phyloP scores from a whole-genome alignment of 2,797 vertebrate species.

The Argyrosomus regius region DNA sequence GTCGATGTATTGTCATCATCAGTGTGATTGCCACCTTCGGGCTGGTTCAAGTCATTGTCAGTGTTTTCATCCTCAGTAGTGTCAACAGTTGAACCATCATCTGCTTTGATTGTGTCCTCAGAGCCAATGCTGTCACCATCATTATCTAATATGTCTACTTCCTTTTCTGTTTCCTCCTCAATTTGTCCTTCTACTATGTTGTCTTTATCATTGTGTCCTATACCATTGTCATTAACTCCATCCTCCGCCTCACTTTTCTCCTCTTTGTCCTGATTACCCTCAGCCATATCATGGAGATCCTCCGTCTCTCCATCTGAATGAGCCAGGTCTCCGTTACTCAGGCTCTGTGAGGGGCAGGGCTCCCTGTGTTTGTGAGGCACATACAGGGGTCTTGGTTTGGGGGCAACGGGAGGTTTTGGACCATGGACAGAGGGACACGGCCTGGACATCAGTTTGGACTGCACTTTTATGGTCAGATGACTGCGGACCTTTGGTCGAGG shows the following conservation, averaged over 20 bases:
- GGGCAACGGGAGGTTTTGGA: slow-evolving; percentile 93
- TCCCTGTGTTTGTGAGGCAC: slow-evolving; percentile 77
- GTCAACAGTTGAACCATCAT: slow-evolving; percentile 58
- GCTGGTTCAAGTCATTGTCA: slow-evolving; percentile 69
- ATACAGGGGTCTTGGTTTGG: slow-evolving; percentile 89
- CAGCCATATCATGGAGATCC: slow-evolving; percentile 62
- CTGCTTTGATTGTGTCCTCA: slow-evolving; percentile 74
- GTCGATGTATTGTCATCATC: slow-evolving; percentile 59
- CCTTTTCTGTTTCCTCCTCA: slow-evolving; percentile 40
- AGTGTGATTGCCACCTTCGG: slow-evolving; percentile 50
- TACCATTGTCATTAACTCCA: slow-evolving; percentile 11
- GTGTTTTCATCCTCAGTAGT: slow-evolving; percentile 76
- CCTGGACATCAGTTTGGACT: slow-evolving; percentile 89
- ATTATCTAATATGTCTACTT: slow-evolving; percentile 49
- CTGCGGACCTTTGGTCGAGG: slow-evolving; percentile 89
- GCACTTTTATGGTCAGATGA: slow-evolving; percentile 88
- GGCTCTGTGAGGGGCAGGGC: slow-evolving; percentile 82
- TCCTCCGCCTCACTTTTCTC: slow-evolving; percentile 60
- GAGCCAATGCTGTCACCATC: slow-evolving; percentile 69
- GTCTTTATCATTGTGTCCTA: slow-evolving; percentile 42
- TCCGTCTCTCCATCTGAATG: slow-evolving; percentile 82
- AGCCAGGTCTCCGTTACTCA: slow-evolving; percentile 88
- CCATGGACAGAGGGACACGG: slow-evolving; percentile 85
- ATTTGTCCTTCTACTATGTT: slow-evolving; percentile 44
- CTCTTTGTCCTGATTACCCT: slow-evolving; percentile 67